phyloP scores from a whole-genome alignment of 2,797 vertebrate species.

The Chrosomus eos region DNA sequence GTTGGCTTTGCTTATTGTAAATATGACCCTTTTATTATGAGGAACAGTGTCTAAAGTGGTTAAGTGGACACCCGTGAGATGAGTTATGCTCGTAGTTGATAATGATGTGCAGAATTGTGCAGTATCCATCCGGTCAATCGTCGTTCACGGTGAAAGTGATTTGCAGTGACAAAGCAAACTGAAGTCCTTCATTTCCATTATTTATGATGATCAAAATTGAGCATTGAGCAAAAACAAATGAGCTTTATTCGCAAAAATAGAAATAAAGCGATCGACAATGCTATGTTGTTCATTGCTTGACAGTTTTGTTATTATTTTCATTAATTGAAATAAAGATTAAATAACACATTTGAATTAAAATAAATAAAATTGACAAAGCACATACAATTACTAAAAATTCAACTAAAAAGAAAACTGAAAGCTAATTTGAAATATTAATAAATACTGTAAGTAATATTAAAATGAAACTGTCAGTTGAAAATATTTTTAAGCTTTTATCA shows the following conservation, averaged over 20 bases:
- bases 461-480: not conserved
- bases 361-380: not conserved
- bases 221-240: not conserved
- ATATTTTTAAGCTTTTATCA: not conserved
- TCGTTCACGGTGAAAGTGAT: not conserved
- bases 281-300: not conserved
- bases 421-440: not conserved
- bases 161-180: not conserved
- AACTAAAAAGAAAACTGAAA: not conserved
- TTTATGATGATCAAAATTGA: not conserved
- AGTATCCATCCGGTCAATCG: not conserved
- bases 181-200: not conserved
- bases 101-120: not conserved
- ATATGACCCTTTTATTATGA: slow-evolving; percentile 59
- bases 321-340: not conserved
- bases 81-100: slow-evolving; percentile 16
- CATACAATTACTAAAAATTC: not conserved
- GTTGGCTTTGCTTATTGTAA: slow-evolving; percentile 72
- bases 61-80: slow-evolving; percentile 6
- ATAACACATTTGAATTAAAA: not conserved
- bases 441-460: not conserved
- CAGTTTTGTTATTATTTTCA: not conserved
- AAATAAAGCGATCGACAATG: not conserved
- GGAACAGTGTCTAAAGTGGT: slow-evolving; percentile 24
- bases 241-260: not conserved